Base-by-base conservation (phyloP, 2,888 invertebrate genomes). In the Tetrapedia diversipes region DNA sequence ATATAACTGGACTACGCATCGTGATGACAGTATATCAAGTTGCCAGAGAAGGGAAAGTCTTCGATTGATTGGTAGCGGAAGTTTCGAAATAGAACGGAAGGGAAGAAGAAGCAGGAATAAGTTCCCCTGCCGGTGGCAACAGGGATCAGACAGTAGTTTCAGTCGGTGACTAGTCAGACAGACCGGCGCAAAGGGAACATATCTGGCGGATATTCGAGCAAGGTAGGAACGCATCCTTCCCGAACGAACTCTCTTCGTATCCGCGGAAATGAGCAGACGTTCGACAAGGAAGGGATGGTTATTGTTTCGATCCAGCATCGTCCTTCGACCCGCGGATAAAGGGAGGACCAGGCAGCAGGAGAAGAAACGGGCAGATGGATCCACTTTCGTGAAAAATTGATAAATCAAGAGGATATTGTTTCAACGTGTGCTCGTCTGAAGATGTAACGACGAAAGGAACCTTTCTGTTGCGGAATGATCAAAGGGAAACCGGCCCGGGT, bases 151-250 rank as follows among this genome's bases (percentile, higher is more conserved):
- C 54, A 60, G 60, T 72, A 54, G 72, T 72, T 32, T 39, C 32
- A 7, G 67, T 34, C 47, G 43, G 24, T 16, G 60, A 54, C 60
- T 37, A 54, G 67, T 67, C 72, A 27, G 59, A 59, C 67, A 29
- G 45, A 2, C 16, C 16, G 53, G 4, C 19, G 56, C 22, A n/a
- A 37, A 34, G 71, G 43, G 45, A 67, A 59, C 66, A 29, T 10
- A 19, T 61, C 43, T 29, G 14, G 34, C 56, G 68, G 51, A 51
- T 41, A 41, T 32, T 64, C 37, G 10, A 27, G 11, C n/a, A 14
- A 27, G 51, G 53, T 43, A 3, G 22, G 39, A 16, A 66, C 51
- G 27, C 37, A 45, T 59, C n/a, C 29, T 49, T 11, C 4, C 16
- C 2, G 7, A 16, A 14, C 11, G 37, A 51, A 51, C 43, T 71